Evolutionary conservation across 2,888 invertebrate species (phyloP).

Genomic region (Anodontia alba): DNA sequence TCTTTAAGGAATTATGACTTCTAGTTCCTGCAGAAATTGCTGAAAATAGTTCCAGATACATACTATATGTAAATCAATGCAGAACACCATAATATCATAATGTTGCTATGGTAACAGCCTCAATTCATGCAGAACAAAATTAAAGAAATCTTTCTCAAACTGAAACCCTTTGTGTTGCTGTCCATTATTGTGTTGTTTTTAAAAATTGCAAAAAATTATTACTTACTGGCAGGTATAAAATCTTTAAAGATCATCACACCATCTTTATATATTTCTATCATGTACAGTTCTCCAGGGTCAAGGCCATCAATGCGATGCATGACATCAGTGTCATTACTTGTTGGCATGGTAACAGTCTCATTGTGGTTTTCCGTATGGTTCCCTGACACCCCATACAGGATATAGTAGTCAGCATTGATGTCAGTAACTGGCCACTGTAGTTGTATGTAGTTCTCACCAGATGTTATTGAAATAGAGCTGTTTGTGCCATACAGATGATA

Average conservation of each 20-base stretch:
- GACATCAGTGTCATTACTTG: conserved; percentile 36
- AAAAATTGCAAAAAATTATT: too few species aligned
- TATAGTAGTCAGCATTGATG: conserved; percentile 35
- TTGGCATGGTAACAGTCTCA: conserved; percentile 47
- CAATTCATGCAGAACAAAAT: too few species aligned
- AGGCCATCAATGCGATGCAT: conserved; percentile 41
- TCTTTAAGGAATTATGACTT: too few species aligned
- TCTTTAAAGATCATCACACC: conserved; percentile 38
- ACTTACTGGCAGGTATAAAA: conserved; percentile 63
- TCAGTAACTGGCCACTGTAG: conserved; percentile 53
- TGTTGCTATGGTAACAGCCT: too few species aligned
- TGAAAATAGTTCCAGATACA: too few species aligned
- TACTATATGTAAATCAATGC: too few species aligned
- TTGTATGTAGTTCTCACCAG: conserved; percentile 37
- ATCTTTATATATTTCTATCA: conserved; percentile 52
- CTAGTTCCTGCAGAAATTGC: too few species aligned
- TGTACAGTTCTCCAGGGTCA: conserved; percentile 60
- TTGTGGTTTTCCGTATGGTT: conserved; percentile 36
- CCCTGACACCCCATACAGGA: conserved; percentile 39
- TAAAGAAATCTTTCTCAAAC: too few species aligned
- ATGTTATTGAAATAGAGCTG: conserved; percentile 31
- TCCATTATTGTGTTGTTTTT: too few species aligned
- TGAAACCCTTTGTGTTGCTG: too few species aligned
- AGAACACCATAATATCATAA: too few species aligned
- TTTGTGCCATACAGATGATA: conserved; percentile 44